A percentile compares a stretch with the other conserved stretches of the same genome.
Conservation (phyloP, 2,888 invertebrate genomes). For the Heliconius cydno region DNA sequence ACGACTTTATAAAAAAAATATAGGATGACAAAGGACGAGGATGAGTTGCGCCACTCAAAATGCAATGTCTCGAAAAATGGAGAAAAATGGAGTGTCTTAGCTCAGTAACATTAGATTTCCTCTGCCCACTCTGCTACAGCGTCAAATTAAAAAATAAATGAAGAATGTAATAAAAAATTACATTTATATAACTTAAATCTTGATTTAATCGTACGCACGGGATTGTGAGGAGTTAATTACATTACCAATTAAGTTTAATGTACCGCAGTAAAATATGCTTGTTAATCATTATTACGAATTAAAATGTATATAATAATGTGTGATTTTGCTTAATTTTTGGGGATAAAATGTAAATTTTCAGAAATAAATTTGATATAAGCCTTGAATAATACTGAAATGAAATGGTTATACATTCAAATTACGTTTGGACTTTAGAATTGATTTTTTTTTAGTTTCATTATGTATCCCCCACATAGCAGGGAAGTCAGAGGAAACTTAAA, state of each 20-base stretch:
- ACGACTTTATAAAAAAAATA: too few species aligned
- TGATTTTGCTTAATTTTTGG: background rate
- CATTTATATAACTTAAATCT: background rate
- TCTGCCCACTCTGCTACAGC: background rate
- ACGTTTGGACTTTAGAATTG: background rate
- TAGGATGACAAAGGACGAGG: too few species aligned
- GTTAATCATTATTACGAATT: background rate
- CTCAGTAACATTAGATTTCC: background rate
- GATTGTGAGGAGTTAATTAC: conserved; percentile 8
- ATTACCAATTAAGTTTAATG: conserved; percentile 3
- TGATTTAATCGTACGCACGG: background rate
- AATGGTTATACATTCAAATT: background rate
- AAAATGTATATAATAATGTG: background rate
- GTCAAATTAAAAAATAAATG: background rate
- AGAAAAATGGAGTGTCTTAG: too few species aligned
- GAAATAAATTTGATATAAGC: background rate
- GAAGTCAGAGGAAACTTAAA: background rate
- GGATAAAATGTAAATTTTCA: background rate
- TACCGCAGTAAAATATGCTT: background rate
- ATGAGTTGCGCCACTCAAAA: too few species aligned
- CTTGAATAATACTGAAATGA: background rate
- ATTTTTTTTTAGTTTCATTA: background rate
- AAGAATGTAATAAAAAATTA: background rate
- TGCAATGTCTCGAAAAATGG: too few species aligned
- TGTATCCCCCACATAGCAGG: background rate